Base-by-base conservation (phyloP, 1,140 invertebrate species). In the Trichonephila clavipes region DNA sequence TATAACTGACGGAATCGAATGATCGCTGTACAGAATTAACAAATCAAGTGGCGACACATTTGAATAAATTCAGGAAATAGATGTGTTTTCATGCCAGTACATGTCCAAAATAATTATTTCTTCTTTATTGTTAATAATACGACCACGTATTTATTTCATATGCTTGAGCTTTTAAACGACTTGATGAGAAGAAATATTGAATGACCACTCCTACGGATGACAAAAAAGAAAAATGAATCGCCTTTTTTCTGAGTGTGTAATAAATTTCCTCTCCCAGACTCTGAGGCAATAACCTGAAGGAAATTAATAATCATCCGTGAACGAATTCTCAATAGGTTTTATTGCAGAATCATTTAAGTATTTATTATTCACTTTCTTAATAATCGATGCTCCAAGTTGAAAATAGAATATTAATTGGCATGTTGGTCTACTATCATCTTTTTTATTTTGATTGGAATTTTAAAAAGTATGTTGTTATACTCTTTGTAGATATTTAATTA, bases 271-370 rank as follows among this genome's bases (percentile, higher is more conserved):
- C 62, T 18, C 0, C 62, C 62, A 64, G 62, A 77, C 34, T 40
- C 72, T 40, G 24, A 28, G 72, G 5, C 34, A 77, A 77, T 77
- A 40, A 18, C 72, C 28, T 4, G 14, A 40, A 40, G 72, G 72
- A 28, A 77, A 77, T 77, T 24, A 28, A 77, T 77, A 77, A 77
- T 77, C 72, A 77, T 40, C 72, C 34, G 72, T 28, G 72, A 34
- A 77, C 16, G 28, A 34, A 34, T 77, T 28, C 34, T 24, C 72
- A 77, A 77, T 34, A 77, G 28, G 72, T 34, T 40, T 77, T 28
- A 77, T 77, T 77, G 34, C 28, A 77, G 18, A 28, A 77, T 77
- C 12, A 77, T 77, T 40, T 64, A 19, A 21, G 21, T 16, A 64
- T 64, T 18, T 19, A 64, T 64, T 16, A 64, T 64, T 21, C 21